Percentiles rank a stretch among this genome's conserved stretches.
Conservation (phyloP, 92 coral and sea anemone genomes). For the Palythoa heliodiscus region DNA sequence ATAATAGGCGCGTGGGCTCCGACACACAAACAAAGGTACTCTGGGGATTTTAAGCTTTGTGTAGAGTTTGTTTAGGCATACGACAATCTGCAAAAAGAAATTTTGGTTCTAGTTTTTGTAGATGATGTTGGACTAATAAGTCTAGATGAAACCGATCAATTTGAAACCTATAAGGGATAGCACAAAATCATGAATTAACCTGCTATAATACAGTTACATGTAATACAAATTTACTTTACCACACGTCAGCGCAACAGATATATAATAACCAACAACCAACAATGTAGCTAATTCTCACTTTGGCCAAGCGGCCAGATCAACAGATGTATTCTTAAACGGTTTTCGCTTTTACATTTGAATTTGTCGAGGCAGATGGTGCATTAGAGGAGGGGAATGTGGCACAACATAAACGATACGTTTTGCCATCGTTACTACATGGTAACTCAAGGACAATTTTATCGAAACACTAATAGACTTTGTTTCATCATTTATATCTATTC, state of each 20-base stretch:
- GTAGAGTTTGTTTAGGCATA: too few relatives aligned
- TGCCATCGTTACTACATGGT: not conserved
- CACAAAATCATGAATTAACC: too few relatives aligned
- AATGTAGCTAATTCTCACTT: not conserved
- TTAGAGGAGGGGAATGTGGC: not conserved
- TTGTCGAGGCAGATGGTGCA: slow-evolving; percentile 7
- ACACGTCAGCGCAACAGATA: not conserved
- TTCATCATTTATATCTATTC: not conserved
- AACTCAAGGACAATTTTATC: not conserved
- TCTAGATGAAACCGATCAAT: too few relatives aligned
- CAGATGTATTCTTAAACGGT: not conserved
- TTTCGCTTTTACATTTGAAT: not conserved
- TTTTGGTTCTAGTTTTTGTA: too few relatives aligned
- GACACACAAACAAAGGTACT: too few relatives aligned
- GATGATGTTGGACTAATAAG: too few relatives aligned
- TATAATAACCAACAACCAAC: not conserved
- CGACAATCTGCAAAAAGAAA: too few relatives aligned
- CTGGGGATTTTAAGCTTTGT: too few relatives aligned
- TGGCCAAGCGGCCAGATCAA: not conserved
- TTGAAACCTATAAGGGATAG: too few relatives aligned
- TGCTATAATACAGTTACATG: too few relatives aligned
- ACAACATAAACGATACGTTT: not conserved
- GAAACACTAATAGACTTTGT: not conserved
- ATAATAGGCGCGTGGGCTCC: too few relatives aligned
- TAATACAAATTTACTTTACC: too few relatives aligned